Percentiles rank a stretch among this genome's conserved stretches.
phyloP scores from a whole-genome alignment of 2,797 vertebrate species.

The Parauchenoglanis ngamensis region DNA sequence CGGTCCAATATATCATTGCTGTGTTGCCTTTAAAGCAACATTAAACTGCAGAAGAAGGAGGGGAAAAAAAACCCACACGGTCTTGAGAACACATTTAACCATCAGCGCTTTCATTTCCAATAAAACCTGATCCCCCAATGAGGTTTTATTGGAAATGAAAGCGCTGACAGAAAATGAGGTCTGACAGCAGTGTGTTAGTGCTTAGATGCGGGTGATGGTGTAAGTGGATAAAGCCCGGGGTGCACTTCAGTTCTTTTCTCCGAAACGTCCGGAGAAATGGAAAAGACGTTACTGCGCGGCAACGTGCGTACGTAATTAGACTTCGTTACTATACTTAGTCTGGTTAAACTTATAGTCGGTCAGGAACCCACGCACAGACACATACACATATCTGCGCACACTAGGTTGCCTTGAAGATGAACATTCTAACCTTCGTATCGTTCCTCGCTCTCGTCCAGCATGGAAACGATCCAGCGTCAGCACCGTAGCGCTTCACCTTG shows the following conservation, averaged over 20 bases:
- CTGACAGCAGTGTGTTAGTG: slow-evolving; percentile 17
- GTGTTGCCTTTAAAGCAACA: not conserved
- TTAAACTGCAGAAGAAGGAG: not conserved
- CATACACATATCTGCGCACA: not conserved
- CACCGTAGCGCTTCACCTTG: slow-evolving; percentile 46
- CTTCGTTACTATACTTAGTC: not conserved
- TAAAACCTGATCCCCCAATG: slow-evolving; percentile 13
- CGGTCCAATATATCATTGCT: not conserved
- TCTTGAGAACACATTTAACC: slow-evolving; percentile 9
- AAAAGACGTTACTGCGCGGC: not conserved
- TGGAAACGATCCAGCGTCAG: slow-evolving; percentile 40
- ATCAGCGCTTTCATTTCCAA: slow-evolving; percentile 17
- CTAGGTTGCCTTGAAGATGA: not conserved
- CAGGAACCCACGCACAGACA: not conserved
- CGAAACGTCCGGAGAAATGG: not conserved
- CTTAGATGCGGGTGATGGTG: slow-evolving; percentile 25
- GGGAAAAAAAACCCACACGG: not conserved
- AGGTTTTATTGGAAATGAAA: slow-evolving; percentile 40
- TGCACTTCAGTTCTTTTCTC: slow-evolving; percentile 25
- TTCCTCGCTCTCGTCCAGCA: slow-evolving; percentile 12
- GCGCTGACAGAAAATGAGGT: slow-evolving; percentile 21
- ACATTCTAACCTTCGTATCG: not conserved
- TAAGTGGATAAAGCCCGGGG: slow-evolving; percentile 31
- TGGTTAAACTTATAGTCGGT: not conserved
- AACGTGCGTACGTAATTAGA: not conserved